Evolutionary conservation across 2,797 vertebrate species (phyloP).

Genomic region (Poeciliopsis turneri): DNA sequence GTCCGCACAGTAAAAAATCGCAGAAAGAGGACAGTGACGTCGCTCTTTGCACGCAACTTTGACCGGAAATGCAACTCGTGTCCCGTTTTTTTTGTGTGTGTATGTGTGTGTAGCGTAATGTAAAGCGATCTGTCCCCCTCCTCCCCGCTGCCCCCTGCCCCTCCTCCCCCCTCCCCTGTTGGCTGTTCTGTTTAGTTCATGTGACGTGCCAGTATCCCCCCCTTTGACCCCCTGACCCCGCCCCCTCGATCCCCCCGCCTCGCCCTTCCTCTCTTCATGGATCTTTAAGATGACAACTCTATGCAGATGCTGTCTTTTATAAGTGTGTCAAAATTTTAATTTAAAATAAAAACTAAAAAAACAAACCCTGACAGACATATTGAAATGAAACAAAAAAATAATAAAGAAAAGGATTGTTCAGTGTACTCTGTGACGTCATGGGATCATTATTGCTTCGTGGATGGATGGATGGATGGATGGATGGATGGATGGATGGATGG

Average conservation of each 20-base stretch:
- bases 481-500: no score
- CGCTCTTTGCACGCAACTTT: conserved; percentile 72
- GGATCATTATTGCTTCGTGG: conserved; percentile 5
- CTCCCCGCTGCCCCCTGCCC: no score
- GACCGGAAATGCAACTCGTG: conserved; percentile 85
- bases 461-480: no score
- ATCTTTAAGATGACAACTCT: conserved; percentile 90
- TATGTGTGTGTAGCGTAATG: conserved; percentile 86
- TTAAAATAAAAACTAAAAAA: conserved; percentile 82
- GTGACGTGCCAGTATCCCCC: conserved; percentile 77
- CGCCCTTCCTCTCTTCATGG: conserved; percentile 72
- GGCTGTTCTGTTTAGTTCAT: conserved; percentile 81
- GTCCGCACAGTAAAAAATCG: background rate
- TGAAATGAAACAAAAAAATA: conserved; percentile 84
- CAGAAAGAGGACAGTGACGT: conserved; percentile 46
- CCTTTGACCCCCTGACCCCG: conserved; percentile 8
- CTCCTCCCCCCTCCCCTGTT: conserved; percentile 77
- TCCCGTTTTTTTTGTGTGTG: conserved; percentile 87
- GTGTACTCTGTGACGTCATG: conserved; percentile 66
- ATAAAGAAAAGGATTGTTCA: conserved; percentile 88
- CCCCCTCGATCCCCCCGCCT: conserved; percentile 7
- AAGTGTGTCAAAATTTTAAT: conserved; percentile 88
- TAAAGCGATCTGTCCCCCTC: conserved; percentile 78
- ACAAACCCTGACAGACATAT: conserved; percentile 84
- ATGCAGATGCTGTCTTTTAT: conserved; percentile 91